phyloP scores from a whole-genome alignment of 2,113 vertebrate genomes.

The Leptobrachium leishanense region DNA sequence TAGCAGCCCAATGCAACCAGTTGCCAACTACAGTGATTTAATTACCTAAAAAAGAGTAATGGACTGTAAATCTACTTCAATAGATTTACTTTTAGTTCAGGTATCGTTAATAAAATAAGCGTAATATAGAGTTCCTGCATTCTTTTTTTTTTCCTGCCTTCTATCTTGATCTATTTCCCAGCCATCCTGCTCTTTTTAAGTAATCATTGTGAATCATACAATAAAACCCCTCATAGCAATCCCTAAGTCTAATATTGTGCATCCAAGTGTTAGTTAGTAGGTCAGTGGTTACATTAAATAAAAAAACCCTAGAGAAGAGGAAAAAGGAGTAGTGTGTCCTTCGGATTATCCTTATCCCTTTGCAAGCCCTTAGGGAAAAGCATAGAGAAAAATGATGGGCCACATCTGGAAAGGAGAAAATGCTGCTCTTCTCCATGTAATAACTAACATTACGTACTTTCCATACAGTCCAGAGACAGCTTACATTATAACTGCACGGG shows the following conservation, averaged over 20 bases:
- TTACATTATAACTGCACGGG: no score
- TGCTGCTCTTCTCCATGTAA: neutral
- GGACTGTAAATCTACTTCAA: no score
- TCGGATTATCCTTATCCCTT: constrained; percentile 26
- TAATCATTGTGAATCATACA: neutral
- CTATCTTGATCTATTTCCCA: neutral
- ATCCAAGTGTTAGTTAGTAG: constrained; percentile 23
- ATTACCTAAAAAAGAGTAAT: no score
- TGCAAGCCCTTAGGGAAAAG: constrained; percentile 8
- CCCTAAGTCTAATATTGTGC: constrained; percentile 4
- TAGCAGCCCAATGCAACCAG: no score
- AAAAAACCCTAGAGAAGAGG: constrained; percentile 18
- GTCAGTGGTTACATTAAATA: constrained; percentile 36
- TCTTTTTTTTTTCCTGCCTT: neutral
- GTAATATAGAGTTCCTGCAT: neutral
- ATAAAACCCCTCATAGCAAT: neutral
- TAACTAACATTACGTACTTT: neutral
- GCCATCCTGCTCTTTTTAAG: no score
- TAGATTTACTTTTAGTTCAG: no score
- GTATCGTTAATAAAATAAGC: no score
- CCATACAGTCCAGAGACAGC: neutral
- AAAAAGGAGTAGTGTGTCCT: constrained; percentile 17
- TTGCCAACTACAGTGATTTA: no score
- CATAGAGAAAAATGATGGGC: constrained; percentile 14
- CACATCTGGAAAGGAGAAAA: constrained; percentile 1